Base-by-base conservation (phyloP, 2,888 invertebrate genomes). In the Drosophila diplacantha region DNA sequence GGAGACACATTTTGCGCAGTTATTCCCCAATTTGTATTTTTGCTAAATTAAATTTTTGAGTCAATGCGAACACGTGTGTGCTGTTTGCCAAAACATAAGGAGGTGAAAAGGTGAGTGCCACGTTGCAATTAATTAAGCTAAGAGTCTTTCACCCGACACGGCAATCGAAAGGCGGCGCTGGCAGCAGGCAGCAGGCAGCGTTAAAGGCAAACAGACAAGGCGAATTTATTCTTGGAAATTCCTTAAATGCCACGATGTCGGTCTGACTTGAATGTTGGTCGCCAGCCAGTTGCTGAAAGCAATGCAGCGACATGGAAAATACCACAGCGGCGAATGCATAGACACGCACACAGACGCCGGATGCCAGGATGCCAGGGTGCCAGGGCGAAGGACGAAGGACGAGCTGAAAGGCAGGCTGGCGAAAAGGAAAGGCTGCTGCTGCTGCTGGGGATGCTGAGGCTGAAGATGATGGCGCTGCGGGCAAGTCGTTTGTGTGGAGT, bases 301-400 rank as follows among this genome's bases (percentile, higher is more conserved):
- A 64, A 77, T 76, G 75, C 76, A 74, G 62, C 81, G 78, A 80
- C 74, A 82, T 76, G 74, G 72, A 80, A 82, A 71, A 69, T 77
- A 76, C 82, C 77, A 80, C 77, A 80, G 69, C 65, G 61, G 56
- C 69, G 66, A 78, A 69, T 74, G 55, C 63, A 54, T 32, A 35
- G 60, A 62, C 50, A 62, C 62, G 34, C 63, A 52, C 32, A 56
- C 31, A 38, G 55, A 55, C 44, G 18, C n/a, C 31, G 61, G 43
- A 35, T 49, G 22, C 20, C 60, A 50, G 35, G 24, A 50, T 47
- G 62, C 18, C 31, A 37, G 12, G 18, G 11, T 47, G 62, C 18
- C 31, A 37, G 12, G 18, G 11, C 11, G 20, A 16, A 44, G 54
- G 35, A 47, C n/a, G 41, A 47, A 39, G 58, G 32, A 29, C 11